phyloP scores from a whole-genome alignment of 2,888 invertebrate species.

The Rapana venosa region DNA sequence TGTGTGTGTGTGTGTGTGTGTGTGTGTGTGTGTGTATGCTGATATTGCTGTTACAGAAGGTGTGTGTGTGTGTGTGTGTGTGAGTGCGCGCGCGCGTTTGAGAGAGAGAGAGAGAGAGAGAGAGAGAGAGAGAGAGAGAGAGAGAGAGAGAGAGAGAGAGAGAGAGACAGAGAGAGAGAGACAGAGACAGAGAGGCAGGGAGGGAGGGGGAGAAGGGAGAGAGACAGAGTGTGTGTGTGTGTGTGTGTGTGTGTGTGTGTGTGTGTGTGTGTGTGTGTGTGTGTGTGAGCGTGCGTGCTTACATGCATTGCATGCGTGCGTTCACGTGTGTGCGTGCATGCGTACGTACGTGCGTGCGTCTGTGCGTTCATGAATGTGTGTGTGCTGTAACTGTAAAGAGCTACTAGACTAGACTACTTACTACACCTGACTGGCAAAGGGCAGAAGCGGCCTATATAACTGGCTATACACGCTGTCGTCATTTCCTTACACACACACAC shows the following conservation, averaged over 20 bases:
- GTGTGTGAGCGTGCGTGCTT: background rate
- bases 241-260: background rate
- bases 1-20: constrained; percentile 18
- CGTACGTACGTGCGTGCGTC: background rate
- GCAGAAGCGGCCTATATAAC: background rate
- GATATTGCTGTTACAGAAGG: too few species aligned
- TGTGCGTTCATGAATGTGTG: background rate
- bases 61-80: constrained; percentile 4
- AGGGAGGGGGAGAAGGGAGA: background rate
- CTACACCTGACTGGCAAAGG: too few species aligned
- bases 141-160: background rate
- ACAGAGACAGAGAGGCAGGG: background rate
- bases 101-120: background rate
- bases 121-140: background rate
- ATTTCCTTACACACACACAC: background rate
- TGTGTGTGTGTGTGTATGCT: background rate
- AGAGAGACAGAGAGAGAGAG: constrained; percentile 3
- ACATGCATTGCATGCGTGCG: background rate
- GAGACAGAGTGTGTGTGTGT: background rate
- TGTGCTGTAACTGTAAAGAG: background rate
- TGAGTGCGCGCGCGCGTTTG: background rate
- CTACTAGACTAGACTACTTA: background rate
- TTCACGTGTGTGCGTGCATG: background rate
- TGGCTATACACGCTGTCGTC: background rate
- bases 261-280: background rate